These are phyloP conservation scores for Notamacropus eugenii DNA, from an alignment of 2,797 vertebrate genomes.

Conservation along the genomic window DNA sequence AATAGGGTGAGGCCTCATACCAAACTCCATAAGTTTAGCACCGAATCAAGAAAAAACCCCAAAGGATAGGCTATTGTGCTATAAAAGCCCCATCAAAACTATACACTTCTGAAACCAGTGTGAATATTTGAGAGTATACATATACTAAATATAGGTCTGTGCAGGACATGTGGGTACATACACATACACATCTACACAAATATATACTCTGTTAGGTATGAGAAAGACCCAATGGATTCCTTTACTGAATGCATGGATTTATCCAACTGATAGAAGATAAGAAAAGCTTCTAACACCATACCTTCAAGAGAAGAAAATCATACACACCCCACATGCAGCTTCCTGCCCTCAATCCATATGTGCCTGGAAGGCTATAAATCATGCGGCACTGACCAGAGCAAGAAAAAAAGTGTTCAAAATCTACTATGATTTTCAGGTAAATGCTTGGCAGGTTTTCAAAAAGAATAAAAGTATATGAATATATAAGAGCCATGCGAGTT, in stretches of 20 bases:
- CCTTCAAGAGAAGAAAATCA: constrained; percentile 27
- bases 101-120: background rate
- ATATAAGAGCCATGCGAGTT: background rate
- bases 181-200: background rate
- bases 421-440: constrained; percentile 48
- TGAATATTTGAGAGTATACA: background rate
- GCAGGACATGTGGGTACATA: background rate
- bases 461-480: background rate
- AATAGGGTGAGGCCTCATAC: constrained; percentile 14
- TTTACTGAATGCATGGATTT: background rate
- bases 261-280: constrained; percentile 13
- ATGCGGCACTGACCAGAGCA: constrained; percentile 60
- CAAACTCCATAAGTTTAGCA: background rate
- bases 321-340: background rate
- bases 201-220: background rate
- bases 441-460: constrained; percentile 50
- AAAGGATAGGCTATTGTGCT: background rate
- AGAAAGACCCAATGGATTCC: background rate
- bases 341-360: constrained; percentile 55
- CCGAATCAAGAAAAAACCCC: constrained; percentile 32
- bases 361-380: constrained; percentile 61
- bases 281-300: constrained; percentile 39
- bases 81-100: background rate
- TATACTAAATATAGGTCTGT: background rate
- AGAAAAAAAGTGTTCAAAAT: constrained; percentile 45